Evolutionary conservation across 2,888 invertebrate genomes (phyloP).

Genomic region (Empis livida): DNA sequence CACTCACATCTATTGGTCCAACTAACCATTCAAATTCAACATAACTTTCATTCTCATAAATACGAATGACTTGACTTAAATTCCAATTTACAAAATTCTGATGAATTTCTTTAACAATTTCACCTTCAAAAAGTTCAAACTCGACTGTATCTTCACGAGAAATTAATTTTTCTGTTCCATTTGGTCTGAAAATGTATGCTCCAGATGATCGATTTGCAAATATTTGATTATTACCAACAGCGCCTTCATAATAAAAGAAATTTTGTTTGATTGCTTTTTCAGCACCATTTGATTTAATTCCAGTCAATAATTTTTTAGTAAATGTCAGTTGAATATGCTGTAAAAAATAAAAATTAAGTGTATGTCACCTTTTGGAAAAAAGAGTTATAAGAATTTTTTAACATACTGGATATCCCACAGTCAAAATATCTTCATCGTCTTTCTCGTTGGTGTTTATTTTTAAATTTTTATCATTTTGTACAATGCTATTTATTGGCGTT

Average conservation of each 20-base stretch:
- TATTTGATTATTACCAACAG: slow-evolving; percentile 49
- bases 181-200: slow-evolving; percentile 81
- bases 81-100: slow-evolving; percentile 47
- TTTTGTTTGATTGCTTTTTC: slow-evolving; percentile 39
- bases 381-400: too few species aligned
- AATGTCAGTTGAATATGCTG: background rate
- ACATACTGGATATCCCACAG: background rate
- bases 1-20: slow-evolving; percentile 59
- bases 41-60: slow-evolving; percentile 46
- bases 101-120: slow-evolving; percentile 53
- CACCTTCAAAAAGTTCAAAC: slow-evolving; percentile 38
- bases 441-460: background rate
- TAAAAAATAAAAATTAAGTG: too few species aligned
- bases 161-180: slow-evolving; percentile 28
- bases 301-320: background rate
- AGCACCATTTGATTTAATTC: background rate
- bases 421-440: background rate
- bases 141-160: slow-evolving; percentile 16
- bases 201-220: slow-evolving; percentile 65
- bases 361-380: too few species aligned
- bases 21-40: slow-evolving; percentile 65
- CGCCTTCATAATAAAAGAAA: slow-evolving; percentile 60
- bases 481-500: background rate
- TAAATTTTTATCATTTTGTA: background rate
- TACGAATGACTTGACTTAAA: slow-evolving; percentile 54